Base-by-base conservation (phyloP, 2,888 invertebrate genomes). In the Cheilosia grossa region DNA sequence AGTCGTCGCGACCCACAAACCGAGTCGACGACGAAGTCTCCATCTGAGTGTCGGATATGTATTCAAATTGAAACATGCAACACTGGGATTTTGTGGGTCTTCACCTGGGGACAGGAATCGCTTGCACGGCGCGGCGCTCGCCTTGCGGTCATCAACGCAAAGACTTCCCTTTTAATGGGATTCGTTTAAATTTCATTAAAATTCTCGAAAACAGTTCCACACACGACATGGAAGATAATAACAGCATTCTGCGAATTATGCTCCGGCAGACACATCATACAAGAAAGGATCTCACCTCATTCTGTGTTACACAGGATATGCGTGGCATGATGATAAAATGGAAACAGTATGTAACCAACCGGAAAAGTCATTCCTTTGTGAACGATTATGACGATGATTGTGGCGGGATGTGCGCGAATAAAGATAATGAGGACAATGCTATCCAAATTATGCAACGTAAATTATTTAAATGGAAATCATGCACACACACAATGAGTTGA, bases 401-500 rank as follows among this genome's bases (percentile, higher is more conserved):
- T n/a, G 51, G 30, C 27, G 58, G 54, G 21, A n/a, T 44, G 40
- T 58, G 74, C 56, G 51, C 30, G 63, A 67, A 83, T 70, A 59
- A 59, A 64, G 74, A 79, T 83, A 83, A 83, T 79, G 69, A 83
- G 83, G 69, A 69, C 70, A 79, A 80, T 64, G 69, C 53, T 64
- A 80, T 64, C 69, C 66, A 70, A 79, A 80, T 69, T 79, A 83
- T 80, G 80, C 80, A 74, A 66, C 59, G 69, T 64, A 70, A 83
- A 83, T 80, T 80, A 80, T 75, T 79, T 80, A 83, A 80, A 80
- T 82, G 66, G 63, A 67, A 69, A 73, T 66, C 64, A 77, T 63
- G 54, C 67, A 40, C 58, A 70, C 15, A 70, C 17, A 42, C 15
- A n/a, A n/a, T 19, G 17, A 47, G 5, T n/a, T 40, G n/a, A 7